A percentile compares a stretch with the other conserved stretches of the same genome.
phyloP scores from a whole-genome alignment of 2,888 invertebrate species.

The Caenorhabditis angaria region DNA sequence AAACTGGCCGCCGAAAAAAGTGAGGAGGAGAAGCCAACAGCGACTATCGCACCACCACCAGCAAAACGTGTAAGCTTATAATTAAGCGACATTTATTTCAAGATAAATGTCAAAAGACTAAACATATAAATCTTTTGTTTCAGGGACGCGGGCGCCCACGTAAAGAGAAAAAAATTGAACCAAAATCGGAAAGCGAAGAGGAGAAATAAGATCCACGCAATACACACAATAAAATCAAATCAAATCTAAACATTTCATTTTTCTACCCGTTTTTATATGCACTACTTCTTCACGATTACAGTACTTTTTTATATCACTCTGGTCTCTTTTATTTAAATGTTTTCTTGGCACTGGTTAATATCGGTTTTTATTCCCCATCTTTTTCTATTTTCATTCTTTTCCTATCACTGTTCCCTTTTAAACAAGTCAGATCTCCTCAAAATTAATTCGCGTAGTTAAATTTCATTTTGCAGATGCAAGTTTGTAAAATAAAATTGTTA shows the following conservation, averaged over 20 bases:
- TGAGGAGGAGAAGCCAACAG: background rate
- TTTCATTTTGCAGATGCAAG: too few relatives aligned
- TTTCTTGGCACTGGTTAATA: background rate
- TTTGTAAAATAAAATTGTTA: too few relatives aligned
- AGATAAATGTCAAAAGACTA: background rate
- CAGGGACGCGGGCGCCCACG: slow-evolving; percentile 1
- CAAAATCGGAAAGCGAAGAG: background rate
- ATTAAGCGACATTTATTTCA: background rate
- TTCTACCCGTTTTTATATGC: background rate
- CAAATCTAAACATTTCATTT: background rate
- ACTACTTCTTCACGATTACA: background rate
- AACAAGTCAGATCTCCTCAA: background rate
- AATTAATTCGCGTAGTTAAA: too few relatives aligned
- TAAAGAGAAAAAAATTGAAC: background rate
- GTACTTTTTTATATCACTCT: background rate
- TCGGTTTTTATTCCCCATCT: background rate
- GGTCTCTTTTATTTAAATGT: background rate
- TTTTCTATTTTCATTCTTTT: background rate
- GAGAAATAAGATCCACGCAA: background rate
- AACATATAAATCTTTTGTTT: background rate
- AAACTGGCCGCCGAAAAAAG: background rate
- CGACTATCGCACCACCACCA: background rate
- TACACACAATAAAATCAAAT: background rate
- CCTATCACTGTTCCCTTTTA: too few relatives aligned
- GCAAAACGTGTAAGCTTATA: background rate